A percentile compares a stretch with the other conserved stretches of the same genome.
Evolutionary conservation across 1,140 invertebrate species (phyloP).

Genomic region (Stegodyphus mimosarum): DNA sequence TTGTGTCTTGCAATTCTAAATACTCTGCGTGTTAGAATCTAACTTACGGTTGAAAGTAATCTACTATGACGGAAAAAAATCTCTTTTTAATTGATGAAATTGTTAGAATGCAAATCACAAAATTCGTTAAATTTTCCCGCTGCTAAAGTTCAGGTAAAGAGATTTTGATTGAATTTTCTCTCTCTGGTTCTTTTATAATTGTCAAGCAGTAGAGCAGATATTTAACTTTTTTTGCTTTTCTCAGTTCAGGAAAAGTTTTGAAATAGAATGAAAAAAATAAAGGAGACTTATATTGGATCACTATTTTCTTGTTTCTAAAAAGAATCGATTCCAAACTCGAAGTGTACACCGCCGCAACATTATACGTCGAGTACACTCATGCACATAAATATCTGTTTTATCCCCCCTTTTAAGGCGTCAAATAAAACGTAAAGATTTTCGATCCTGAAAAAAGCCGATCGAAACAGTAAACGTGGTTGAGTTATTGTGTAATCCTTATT

Average conservation of each 20-base stretch:
- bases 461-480: too few relatives aligned
- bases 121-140: too few relatives aligned
- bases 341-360: constrained; percentile 19
- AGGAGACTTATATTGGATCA: constrained; percentile 10
- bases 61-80: too few relatives aligned
- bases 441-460: background rate
- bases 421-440: background rate
- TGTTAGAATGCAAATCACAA: too few relatives aligned
- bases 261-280: constrained; percentile 30
- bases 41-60: too few relatives aligned
- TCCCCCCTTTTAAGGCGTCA: background rate
- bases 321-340: constrained; percentile 23
- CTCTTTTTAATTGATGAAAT: too few relatives aligned
- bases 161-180: constrained; percentile 21
- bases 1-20: too few relatives aligned
- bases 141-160: background rate
- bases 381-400: constrained; percentile 47
- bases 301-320: constrained; percentile 32
- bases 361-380: constrained; percentile 45
- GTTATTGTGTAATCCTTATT: too few relatives aligned
- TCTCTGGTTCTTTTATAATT: constrained; percentile 25
- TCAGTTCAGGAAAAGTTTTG: constrained; percentile 13
- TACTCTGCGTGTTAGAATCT: too few relatives aligned
- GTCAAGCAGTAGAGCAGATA: constrained; percentile 26
- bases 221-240: constrained; percentile 30